Conservation (phyloP, 1,140 invertebrate genomes). For the Platyura marginata region DNA sequence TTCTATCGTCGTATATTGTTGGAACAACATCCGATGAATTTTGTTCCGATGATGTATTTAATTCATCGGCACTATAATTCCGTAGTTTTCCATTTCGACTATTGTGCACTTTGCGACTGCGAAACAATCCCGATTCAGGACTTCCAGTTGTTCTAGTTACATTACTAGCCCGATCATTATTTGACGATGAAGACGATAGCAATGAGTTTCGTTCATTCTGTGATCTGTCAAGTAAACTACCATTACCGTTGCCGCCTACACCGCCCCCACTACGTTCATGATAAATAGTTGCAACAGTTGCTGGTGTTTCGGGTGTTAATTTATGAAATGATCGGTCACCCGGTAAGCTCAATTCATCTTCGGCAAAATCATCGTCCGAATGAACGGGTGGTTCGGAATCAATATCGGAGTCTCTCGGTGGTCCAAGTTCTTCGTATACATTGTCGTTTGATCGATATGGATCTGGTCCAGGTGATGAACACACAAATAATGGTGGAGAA, state of each 20-base stretch:
- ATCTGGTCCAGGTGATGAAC: conserved; percentile 46
- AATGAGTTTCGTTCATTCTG: conserved; percentile 24
- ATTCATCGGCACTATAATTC: conserved; percentile 10
- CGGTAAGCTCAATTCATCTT: conserved; percentile 42
- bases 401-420: conserved; percentile 36
- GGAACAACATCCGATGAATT: conserved; percentile 14
- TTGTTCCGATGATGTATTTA: conserved; percentile 13
- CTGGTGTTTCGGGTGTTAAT: conserved; percentile 14
- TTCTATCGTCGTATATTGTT: conserved; percentile 16
- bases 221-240: conserved; percentile 10
- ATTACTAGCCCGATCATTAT: background rate
- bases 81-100: conserved; percentile 1
- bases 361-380: conserved; percentile 48
- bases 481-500: conserved; percentile 39
- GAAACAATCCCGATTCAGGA: background rate
- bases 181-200: conserved; percentile 15
- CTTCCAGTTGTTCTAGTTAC: background rate
- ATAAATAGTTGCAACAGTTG: conserved; percentile 24
- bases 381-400: conserved; percentile 36
- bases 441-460: conserved; percentile 47
- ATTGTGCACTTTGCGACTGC: background rate
- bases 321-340: conserved; percentile 28
- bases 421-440: conserved; percentile 44
- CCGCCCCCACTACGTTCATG: conserved; percentile 22
- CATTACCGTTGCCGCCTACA: conserved; percentile 14